Conservation (phyloP, 2,113 vertebrate genomes). For the Aldabrachelys gigantea region DNA sequence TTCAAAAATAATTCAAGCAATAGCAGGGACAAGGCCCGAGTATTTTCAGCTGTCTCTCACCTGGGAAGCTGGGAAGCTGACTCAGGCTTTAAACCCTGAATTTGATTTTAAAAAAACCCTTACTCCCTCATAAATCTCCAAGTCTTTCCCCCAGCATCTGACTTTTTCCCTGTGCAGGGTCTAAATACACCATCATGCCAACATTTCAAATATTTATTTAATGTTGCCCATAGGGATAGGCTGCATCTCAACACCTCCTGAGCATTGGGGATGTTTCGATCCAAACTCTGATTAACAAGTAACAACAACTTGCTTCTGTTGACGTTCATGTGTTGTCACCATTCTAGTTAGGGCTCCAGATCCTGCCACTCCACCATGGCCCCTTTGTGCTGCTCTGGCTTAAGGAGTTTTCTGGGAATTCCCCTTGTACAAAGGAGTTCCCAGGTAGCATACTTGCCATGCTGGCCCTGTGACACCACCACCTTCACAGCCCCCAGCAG, state of each 20-base stretch:
- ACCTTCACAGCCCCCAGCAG: not conserved
- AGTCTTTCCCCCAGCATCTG: not conserved
- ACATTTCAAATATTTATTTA: not conserved
- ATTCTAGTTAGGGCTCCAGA: not conserved
- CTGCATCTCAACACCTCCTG: not conserved
- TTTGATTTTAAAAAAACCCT: not conserved
- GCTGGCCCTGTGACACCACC: not conserved
- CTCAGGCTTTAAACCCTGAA: not conserved
- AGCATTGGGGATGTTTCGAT: not conserved
- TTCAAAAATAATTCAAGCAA: not conserved
- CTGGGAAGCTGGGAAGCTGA: not conserved
- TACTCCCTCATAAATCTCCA: accelerated
- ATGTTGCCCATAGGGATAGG: not conserved
- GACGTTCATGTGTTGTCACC: not conserved
- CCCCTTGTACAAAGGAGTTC: not conserved
- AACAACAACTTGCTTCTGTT: not conserved
- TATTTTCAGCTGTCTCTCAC: not conserved
- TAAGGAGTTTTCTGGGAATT: not conserved
- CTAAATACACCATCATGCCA: not conserved
- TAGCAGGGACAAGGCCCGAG: not conserved
- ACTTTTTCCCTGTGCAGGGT: not conserved
- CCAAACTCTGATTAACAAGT: not conserved
- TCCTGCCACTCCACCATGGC: accelerated
- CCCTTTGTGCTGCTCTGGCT: not conserved
- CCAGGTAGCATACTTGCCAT: not conserved